phyloP scores from a whole-genome alignment of 2,888 invertebrate species.

The Plebejus anna region DNA sequence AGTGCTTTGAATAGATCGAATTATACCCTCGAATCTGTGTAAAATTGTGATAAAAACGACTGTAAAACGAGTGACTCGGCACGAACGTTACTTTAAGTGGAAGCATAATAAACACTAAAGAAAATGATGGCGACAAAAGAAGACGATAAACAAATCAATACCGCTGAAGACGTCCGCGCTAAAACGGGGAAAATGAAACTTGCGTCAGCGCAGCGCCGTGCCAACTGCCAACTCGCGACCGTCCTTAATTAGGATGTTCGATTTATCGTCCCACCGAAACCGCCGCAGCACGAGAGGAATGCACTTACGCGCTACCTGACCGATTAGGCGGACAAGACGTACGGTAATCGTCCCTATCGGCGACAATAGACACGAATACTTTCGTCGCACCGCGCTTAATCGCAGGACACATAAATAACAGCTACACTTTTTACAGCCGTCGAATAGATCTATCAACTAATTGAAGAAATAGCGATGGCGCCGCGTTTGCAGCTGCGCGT shows the following conservation, averaged over 20 bases:
- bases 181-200: slow-evolving; percentile 12
- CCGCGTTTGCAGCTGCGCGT: slow-evolving; percentile 1
- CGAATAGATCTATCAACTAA: slow-evolving; percentile 2
- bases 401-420: slow-evolving; percentile 25
- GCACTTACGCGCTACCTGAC: slow-evolving; percentile 19
- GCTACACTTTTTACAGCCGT: neutral
- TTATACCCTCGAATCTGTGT: neutral
- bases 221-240: neutral
- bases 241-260: slow-evolving; percentile 5
- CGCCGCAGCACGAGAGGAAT: neutral
- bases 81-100: neutral
- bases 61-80: neutral
- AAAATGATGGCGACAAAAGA: neutral
- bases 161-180: neutral
- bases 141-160: slow-evolving; percentile 1
- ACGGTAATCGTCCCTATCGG: neutral
- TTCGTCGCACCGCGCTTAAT: neutral
- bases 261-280: slow-evolving; percentile 18
- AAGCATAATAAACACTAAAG: neutral
- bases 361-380: slow-evolving; percentile 16
- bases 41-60: neutral
- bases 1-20: neutral
- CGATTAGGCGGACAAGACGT: neutral
- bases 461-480: neutral
- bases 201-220: neutral